These are phyloP conservation scores for Mythimna pallens DNA, from an alignment of 2,888 invertebrate species.

Conservation along the genomic window DNA sequence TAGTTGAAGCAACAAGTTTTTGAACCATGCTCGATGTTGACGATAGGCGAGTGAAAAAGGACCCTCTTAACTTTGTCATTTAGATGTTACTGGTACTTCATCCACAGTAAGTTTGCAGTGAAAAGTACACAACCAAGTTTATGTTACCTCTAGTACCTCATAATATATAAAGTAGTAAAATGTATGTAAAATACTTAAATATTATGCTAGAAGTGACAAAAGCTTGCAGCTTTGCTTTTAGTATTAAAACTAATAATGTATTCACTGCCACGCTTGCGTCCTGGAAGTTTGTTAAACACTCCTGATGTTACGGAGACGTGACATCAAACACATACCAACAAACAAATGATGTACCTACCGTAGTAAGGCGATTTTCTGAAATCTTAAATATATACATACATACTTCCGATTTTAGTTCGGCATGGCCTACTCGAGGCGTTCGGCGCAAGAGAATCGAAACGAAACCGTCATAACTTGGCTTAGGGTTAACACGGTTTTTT, in stretches of 20 bases:
- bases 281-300: slow-evolving; percentile 71
- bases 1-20: too few species aligned
- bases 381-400: too few species aligned
- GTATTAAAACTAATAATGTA: slow-evolving; percentile 64
- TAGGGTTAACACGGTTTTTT: too few species aligned
- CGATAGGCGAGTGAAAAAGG: too few species aligned
- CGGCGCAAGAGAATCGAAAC: too few species aligned
- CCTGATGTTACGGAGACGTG: slow-evolving; percentile 24
- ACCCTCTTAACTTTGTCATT: too few species aligned
- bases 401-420: too few species aligned
- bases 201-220: slow-evolving; percentile 21
- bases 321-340: slow-evolving; percentile 25
- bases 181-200: slow-evolving; percentile 14
- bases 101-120: not conserved
- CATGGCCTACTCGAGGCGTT: too few species aligned
- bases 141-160: not conserved
- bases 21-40: too few species aligned
- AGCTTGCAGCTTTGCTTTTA: slow-evolving; percentile 31
- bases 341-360: slow-evolving; percentile 26
- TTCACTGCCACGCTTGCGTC: slow-evolving; percentile 68
- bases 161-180: not conserved
- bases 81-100: too few species aligned
- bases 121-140: not conserved
- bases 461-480: too few species aligned
- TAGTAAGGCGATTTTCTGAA: not conserved